These are phyloP conservation scores for Chelon labrosus DNA, from an alignment of 2,797 vertebrate genomes.

Conservation along the genomic window DNA sequence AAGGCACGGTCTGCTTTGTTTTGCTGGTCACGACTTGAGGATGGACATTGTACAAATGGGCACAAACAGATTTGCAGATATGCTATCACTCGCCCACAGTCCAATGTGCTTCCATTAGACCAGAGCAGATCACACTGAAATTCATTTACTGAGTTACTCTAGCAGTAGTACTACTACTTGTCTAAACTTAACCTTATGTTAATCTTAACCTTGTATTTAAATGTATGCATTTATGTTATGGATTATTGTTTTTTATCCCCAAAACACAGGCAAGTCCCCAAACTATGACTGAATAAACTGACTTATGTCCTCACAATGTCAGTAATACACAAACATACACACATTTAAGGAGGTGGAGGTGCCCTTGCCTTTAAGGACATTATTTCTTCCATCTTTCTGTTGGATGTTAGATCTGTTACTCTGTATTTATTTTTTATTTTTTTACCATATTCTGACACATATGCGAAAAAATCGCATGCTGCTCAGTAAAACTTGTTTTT, in stretches of 20 bases:
- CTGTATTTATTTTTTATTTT: slow-evolving; percentile 10
- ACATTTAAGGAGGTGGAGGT: background rate
- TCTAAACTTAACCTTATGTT: background rate
- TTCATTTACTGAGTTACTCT: too few species aligned
- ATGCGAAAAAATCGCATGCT: background rate
- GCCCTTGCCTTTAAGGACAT: slow-evolving; percentile 2
- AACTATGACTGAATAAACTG: too few species aligned
- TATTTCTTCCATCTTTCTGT: slow-evolving; percentile 7
- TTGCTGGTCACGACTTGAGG: background rate
- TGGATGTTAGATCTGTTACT: slow-evolving; percentile 1
- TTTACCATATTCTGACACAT: background rate
- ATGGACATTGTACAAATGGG: slow-evolving; percentile 21
- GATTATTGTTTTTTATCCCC: too few species aligned
- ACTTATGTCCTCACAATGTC: background rate
- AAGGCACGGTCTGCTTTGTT: slow-evolving; percentile 24
- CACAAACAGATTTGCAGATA: background rate
- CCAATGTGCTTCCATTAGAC: too few species aligned
- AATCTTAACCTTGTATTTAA: background rate
- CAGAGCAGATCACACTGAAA: too few species aligned
- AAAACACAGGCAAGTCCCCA: too few species aligned
- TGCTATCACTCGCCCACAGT: too few species aligned
- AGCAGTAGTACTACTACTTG: too few species aligned
- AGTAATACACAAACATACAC: background rate
- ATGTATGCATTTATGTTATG: background rate
- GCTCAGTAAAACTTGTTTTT: background rate